Evolutionary conservation across 2,888 invertebrate genomes (phyloP).

Genomic region (Nymphalis polychloros): DNA sequence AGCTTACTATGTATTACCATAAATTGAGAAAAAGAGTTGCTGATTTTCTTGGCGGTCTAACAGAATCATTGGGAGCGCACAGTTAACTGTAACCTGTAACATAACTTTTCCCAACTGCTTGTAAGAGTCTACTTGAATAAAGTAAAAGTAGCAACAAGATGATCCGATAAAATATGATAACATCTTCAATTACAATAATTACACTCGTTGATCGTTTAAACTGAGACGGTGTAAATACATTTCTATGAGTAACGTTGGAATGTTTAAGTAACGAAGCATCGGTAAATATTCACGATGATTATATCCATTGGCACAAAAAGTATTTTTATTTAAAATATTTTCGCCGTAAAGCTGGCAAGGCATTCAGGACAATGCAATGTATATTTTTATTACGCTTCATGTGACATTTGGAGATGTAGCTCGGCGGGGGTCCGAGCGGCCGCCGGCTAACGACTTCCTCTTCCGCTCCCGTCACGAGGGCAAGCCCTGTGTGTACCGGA

Average conservation of each 20-base stretch:
- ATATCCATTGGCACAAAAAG: slow-evolving; percentile 8
- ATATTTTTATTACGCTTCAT: slow-evolving; percentile 25
- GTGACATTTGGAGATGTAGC: slow-evolving; percentile 32
- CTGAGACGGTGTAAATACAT: not conserved
- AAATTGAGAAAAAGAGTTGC: too few species aligned
- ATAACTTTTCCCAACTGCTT: too few species aligned
- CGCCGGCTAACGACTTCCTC: slow-evolving; percentile 66
- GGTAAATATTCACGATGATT: not conserved
- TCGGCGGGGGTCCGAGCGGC: slow-evolving; percentile 42
- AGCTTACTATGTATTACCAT: too few species aligned
- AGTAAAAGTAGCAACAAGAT: too few species aligned
- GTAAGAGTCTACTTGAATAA: too few species aligned
- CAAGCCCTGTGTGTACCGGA: slow-evolving; percentile 28
- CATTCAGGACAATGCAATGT: slow-evolving; percentile 8
- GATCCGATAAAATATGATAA: too few species aligned
- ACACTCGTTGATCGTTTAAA: too few species aligned
- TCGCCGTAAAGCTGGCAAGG: slow-evolving; percentile 4
- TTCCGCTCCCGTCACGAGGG: slow-evolving; percentile 55
- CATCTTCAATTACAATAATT: too few species aligned
- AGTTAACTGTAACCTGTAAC: too few species aligned
- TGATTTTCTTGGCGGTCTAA: too few species aligned
- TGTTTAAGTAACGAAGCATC: not conserved
- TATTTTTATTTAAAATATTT: slow-evolving; percentile 27
- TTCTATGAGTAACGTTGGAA: not conserved
- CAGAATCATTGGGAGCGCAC: too few species aligned